Base-by-base conservation (phyloP, 2,113 vertebrate genomes). In the Neogobius melanostomus region DNA sequence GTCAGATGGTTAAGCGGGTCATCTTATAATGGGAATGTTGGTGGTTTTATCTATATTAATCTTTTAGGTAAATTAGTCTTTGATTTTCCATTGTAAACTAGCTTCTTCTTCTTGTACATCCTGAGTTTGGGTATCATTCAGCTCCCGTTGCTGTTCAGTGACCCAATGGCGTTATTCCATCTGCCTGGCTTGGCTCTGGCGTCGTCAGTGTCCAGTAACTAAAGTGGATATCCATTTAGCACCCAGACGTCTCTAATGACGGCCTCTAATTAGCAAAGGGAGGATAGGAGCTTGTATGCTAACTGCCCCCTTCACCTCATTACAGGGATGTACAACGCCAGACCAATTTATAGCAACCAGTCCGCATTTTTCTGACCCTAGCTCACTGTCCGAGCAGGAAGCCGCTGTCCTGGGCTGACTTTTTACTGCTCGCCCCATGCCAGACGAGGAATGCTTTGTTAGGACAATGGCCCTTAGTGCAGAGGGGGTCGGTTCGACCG, bases 381-480 rank as follows among this genome's bases (percentile, higher is more conserved):
- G 66, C 64, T 64, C 11, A 5, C 61, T 52, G 21, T 59, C 49
- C 54, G 15, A 16, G 12, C 75, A 72, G 71, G 84, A 81, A 77
- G 17, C 64, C 21, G 21, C 47, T 59, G 62, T 64, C 51, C 56
- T 62, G 8, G 48, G 44, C 28, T 3, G 62, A 45, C 52, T 75
- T 10, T 6, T 56, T 46, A 36, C 62, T 71, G 64, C 50, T 79
- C 16, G 16, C 74, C 64, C 60, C 66, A 64, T 57, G 59, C 57
- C 74, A 86, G 87, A 85, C 82, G 5, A 74, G 75, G 70, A 88
- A 86, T 86, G 61, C 79, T 66, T 63, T 47, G 44, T 66, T 73
- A 77, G 82, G 79, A 91, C 85, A 89, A 88, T 88, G 64, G 77
- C 62, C 43, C 75, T 77, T 74, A 52, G 70, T 82, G 42, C 69